Conservation (phyloP, 2,797 vertebrate genomes). For the Fratercula arctica region DNA sequence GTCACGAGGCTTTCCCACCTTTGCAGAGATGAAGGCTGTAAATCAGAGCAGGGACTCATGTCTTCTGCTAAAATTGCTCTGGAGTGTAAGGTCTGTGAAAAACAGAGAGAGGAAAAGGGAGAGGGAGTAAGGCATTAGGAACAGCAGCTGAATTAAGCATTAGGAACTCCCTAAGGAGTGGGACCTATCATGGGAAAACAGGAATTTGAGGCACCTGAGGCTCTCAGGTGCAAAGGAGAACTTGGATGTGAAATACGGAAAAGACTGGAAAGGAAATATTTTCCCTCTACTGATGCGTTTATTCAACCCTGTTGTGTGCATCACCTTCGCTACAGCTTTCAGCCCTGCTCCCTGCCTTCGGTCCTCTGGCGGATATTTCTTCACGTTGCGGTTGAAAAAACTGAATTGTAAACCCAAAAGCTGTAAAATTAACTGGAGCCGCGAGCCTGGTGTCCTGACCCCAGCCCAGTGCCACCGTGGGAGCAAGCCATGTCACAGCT, state of each 20-base stretch:
- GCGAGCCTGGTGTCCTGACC: rapidly evolving
- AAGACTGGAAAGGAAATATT: neutral
- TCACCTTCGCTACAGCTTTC: neutral
- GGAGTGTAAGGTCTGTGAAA: neutral
- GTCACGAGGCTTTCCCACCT: neutral
- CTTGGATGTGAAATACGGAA: neutral
- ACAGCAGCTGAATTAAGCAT: neutral
- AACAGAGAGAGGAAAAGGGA: neutral
- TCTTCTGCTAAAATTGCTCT: neutral
- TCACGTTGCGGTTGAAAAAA: neutral
- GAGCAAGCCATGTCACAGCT: neutral
- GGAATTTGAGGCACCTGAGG: neutral
- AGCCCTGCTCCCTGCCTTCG: neutral
- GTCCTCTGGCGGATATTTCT: neutral
- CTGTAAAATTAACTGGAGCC: neutral
- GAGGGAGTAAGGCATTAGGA: neutral
- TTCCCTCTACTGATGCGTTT: rapidly evolving
- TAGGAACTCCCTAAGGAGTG: neutral
- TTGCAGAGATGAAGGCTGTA: neutral
- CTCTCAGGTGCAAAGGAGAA: neutral
- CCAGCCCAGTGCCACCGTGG: neutral
- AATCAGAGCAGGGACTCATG: neutral
- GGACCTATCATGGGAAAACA: neutral
- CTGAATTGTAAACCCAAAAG: neutral
- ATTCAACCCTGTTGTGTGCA: neutral